Evolutionary conservation across 2,888 invertebrate species (phyloP), one percentile per base, ranked within the genome.

Genomic region (Oxyteleia sp.): DNA sequence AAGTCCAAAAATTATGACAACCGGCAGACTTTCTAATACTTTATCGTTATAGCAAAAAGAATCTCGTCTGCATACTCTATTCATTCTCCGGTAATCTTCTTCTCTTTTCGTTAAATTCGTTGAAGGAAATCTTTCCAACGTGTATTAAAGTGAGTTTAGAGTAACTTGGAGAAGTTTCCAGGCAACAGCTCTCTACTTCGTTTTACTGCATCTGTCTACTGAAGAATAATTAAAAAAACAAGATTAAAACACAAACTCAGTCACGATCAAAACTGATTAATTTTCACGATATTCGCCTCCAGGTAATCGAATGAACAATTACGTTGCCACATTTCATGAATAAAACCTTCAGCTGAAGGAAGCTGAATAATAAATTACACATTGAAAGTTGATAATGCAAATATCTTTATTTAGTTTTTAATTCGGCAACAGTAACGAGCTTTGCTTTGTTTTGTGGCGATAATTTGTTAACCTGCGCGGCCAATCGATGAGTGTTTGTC

Each of bases 61-160:
- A 55, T 63, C 74, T 47, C 55, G 55, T 51, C 55, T 74, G 55
- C 74, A 75, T 75, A 57, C 49, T 49, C 47, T 38, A 57, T 75
- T 64, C 74, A 57, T 75, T 64, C 47, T 23, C 63, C 23, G 29
- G 51, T 53, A 63, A 55, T 63, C 53, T 74, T 74, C 74, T 64
- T 74, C 74, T 51, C 64, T 47, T 55, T 74, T 74, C 47, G 74
- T 64, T 55, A 64, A 64, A 74, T 74, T 72, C 63, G 63, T 45
- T 53, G 61, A 61, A 53, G 72, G 43, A 55, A 74, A 74, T 74
- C 63, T 74, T 64, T 64, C 35, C 55, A 53, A 64, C 64, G 55
- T 64, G 47, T 74, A 74, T 74, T 74, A 74, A 74, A 74, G 74
- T 64, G 74, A 74, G 74, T 74, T 74, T 66, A 66, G 64, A 75